Base-by-base conservation (phyloP, 2,888 invertebrate species). In the Elmis aenea region DNA sequence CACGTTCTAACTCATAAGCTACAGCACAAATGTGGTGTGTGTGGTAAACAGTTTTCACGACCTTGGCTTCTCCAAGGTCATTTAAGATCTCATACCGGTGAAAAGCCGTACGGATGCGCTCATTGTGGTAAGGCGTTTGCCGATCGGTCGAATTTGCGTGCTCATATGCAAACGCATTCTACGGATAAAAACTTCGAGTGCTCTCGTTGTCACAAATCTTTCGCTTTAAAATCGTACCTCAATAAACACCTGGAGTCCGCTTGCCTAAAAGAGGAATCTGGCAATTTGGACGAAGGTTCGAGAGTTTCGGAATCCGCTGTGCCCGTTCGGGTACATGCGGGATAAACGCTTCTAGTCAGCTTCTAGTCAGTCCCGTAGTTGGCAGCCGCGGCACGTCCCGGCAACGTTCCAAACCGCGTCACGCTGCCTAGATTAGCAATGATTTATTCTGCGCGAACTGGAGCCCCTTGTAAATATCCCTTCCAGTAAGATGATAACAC, bases 111-210 rank as follows among this genome's bases (percentile, higher is more conserved):
- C 70, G 87, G 85, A 2, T 95, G 94, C 66, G 87, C 85, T n/a
- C 85, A 87, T 59, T 95, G 94, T 68, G 90, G 90, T 46, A 94
- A 93, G 64, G 87, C 92, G 2, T 95, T 95, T 65, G 93, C 93
- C 9, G 94, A 95, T 71, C 79, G 93, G 32, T 90, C 90, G 39
- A 94, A 94, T 66, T 73, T 94, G 28, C 76, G 93, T 11, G 94
- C 93, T 0, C 94, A 95, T 70, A 86, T 93, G 81, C 92, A 93
- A 70, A 94, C 93, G 5, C 94, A 94, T 67, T 88, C 92, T 18
- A 75, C 83, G 26, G 88, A 86, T 66, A 94, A 93, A 70, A 89
- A 90, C 63, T 90, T 84, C 71, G 83, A 85, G 62, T 95, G 94
- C 67, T 71, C 79, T 53, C 78, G 85, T 45, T 94, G 94, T 69